Percentiles rank a stretch among this genome's conserved stretches.
These are phyloP conservation scores for Amblyraja radiata DNA, from an alignment of 2,797 vertebrate genomes.

Conservation along the genomic window DNA sequence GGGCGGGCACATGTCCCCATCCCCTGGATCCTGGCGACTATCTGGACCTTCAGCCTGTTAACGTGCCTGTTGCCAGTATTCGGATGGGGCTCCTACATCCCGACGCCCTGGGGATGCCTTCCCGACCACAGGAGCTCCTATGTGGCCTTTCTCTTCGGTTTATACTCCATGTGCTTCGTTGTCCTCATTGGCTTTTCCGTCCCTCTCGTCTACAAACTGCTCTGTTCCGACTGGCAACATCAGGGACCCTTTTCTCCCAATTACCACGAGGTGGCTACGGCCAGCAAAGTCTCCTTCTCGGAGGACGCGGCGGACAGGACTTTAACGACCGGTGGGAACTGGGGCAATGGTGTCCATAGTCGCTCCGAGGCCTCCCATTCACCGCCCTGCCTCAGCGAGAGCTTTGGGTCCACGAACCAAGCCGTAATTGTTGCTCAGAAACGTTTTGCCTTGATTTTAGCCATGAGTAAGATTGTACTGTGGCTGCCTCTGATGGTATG, in stretches of 20 bases:
- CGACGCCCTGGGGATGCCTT: conserved; percentile 78
- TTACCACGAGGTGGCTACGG: conserved; percentile 56
- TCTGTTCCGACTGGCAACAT: conserved; percentile 74
- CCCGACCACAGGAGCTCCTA: conserved; percentile 68
- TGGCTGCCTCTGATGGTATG: conserved; percentile 99
- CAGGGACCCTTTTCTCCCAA: conserved; percentile 57
- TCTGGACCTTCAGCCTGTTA: conserved; percentile 74
- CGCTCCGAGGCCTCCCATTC: neutral
- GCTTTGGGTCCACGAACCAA: conserved; percentile 51
- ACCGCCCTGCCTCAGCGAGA: neutral
- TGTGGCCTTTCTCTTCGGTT: conserved; percentile 61
- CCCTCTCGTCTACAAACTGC: conserved; percentile 73
- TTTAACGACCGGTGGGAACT: conserved; percentile 46
- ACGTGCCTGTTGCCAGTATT: conserved; percentile 76
- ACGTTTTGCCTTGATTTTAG: conserved; percentile 87
- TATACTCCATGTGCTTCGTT: conserved; percentile 73
- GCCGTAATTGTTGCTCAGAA: conserved; percentile 75
- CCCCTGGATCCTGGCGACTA: conserved; percentile 59
- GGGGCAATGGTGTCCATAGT: conserved; percentile 42
- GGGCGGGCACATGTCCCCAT: conserved; percentile 47
- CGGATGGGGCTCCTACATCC: conserved; percentile 78
- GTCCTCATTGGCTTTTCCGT: conserved; percentile 66
- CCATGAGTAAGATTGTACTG: conserved; percentile 72
- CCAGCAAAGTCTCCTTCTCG: conserved; percentile 53
- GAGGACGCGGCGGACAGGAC: conserved; percentile 61